These are phyloP conservation scores for Diorhabda carinulata DNA, from an alignment of 1,140 invertebrate genomes.

Conservation along the genomic window DNA sequence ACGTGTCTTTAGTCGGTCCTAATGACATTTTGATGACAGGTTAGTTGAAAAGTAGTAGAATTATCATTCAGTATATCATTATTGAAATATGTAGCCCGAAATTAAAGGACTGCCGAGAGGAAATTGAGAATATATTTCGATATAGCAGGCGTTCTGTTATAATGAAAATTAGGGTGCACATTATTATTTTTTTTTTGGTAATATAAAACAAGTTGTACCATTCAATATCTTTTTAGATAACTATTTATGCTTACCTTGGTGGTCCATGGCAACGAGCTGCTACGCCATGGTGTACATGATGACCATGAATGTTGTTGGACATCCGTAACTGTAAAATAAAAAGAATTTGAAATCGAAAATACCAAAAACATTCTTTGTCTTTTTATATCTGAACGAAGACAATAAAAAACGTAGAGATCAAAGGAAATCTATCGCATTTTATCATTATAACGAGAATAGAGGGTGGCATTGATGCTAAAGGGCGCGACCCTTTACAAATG, in stretches of 20 bases:
- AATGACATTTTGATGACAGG: slow-evolving; percentile 21
- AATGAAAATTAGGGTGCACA: no score
- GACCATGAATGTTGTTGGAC: slow-evolving; percentile 40
- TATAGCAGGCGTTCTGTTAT: no score
- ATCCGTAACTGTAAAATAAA: slow-evolving; percentile 45
- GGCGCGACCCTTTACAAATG: slow-evolving; percentile 45
- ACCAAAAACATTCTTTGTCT: neutral
- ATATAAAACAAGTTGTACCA: no score
- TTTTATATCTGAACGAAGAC: neutral
- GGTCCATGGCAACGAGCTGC: slow-evolving; percentile 44
- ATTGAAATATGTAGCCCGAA: neutral
- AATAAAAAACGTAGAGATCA: neutral
- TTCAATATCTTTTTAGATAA: no score
- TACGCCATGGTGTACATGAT: slow-evolving; percentile 44
- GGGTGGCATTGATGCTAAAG: slow-evolving; percentile 36
- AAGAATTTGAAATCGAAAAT: neutral
- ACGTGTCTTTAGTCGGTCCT: slow-evolving; percentile 10
- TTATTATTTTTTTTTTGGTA: no score
- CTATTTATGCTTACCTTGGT: slow-evolving; percentile 35
- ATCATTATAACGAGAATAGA: slow-evolving; percentile 41
- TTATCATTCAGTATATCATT: neutral
- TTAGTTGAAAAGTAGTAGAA: slow-evolving; percentile 11
- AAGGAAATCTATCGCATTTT: neutral
- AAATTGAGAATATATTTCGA: neutral
- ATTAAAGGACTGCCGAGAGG: neutral